These are phyloP conservation scores for Chorisops tibialis DNA, from an alignment of 2,888 invertebrate genomes.

Conservation along the genomic window DNA sequence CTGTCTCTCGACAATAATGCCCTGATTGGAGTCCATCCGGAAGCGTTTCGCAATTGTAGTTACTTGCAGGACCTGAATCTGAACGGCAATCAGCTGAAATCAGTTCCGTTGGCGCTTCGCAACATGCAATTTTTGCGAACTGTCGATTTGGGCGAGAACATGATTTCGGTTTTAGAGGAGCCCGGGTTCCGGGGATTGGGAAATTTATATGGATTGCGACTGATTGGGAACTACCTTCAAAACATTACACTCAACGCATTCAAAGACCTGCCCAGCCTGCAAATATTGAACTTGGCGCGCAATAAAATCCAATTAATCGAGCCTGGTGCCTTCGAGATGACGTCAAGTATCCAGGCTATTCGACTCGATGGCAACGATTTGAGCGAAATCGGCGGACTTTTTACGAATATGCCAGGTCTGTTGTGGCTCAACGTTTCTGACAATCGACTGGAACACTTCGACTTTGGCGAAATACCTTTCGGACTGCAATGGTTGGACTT, in stretches of 20 bases:
- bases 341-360: constrained; percentile 78
- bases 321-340: constrained; percentile 75
- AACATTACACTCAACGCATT: constrained; percentile 79
- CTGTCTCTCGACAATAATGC: constrained; percentile 83
- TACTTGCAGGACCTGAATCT: constrained; percentile 86
- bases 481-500: constrained; percentile 85
- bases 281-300: constrained; percentile 82
- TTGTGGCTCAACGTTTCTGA: constrained; percentile 89
- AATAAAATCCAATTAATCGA: constrained; percentile 78
- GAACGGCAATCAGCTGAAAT: constrained; percentile 79
- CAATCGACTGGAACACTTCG: constrained; percentile 84
- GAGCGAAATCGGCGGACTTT: constrained; percentile 77
- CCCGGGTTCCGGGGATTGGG: constrained; percentile 79
- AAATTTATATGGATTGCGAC: constrained; percentile 79
- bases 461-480: constrained; percentile 78
- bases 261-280: constrained; percentile 73
- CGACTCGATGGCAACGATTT: constrained; percentile 82
- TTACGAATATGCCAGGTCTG: constrained; percentile 76
- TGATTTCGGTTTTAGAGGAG: constrained; percentile 74
- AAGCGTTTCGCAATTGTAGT: constrained; percentile 87
- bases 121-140: constrained; percentile 83
- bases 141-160: constrained; percentile 88
- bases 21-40: constrained; percentile 77
- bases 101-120: constrained; percentile 75
- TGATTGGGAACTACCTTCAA: constrained; percentile 84